Percentiles rank a stretch among this genome's conserved stretches.
Evolutionary conservation across 2,797 vertebrate species (phyloP).

Genomic region (Ambastaia sidthimunki): DNA sequence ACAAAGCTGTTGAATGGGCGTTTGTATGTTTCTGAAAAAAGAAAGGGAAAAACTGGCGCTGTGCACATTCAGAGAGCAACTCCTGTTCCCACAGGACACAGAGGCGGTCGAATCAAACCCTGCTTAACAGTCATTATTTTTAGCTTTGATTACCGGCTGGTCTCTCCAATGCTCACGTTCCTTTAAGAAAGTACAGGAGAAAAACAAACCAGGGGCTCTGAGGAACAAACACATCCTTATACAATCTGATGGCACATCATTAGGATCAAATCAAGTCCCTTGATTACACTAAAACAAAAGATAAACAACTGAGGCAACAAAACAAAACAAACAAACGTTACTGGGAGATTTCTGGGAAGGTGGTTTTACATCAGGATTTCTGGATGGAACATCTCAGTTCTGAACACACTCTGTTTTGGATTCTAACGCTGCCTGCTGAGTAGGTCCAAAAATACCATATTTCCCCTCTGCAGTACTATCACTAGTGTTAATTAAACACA

Average conservation of each 20-base stretch:
- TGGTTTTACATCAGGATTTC: constrained; percentile 24
- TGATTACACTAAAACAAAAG: constrained; percentile 31
- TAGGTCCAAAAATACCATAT: neutral
- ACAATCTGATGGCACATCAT: constrained; percentile 52
- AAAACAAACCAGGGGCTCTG: constrained; percentile 32
- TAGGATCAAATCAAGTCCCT: constrained; percentile 49
- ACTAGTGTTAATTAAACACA: constrained; percentile 14
- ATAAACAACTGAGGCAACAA: constrained; percentile 16
- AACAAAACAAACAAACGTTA: constrained; percentile 15
- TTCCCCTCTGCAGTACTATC: neutral
- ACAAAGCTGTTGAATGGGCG: constrained; percentile 35
- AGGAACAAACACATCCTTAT: constrained; percentile 48
- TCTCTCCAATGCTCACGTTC: constrained; percentile 68
- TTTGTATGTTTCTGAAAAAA: constrained; percentile 34
- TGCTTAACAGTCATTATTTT: constrained; percentile 81
- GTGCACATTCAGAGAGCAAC: constrained; percentile 74
- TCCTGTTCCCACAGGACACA: constrained; percentile 74
- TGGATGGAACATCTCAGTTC: constrained; percentile 15
- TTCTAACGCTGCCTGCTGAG: neutral
- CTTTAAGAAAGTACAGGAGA: constrained; percentile 30
- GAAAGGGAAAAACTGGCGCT: constrained; percentile 2
- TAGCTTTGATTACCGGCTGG: constrained; percentile 79
- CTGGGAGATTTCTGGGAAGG: constrained; percentile 1
- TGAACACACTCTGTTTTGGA: neutral
- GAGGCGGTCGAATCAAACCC: constrained; percentile 77